Percentiles rank a stretch among this genome's conserved stretches.
Evolutionary conservation across 2,888 invertebrate genomes (phyloP).

Genomic region (Vesta saturnalis): DNA sequence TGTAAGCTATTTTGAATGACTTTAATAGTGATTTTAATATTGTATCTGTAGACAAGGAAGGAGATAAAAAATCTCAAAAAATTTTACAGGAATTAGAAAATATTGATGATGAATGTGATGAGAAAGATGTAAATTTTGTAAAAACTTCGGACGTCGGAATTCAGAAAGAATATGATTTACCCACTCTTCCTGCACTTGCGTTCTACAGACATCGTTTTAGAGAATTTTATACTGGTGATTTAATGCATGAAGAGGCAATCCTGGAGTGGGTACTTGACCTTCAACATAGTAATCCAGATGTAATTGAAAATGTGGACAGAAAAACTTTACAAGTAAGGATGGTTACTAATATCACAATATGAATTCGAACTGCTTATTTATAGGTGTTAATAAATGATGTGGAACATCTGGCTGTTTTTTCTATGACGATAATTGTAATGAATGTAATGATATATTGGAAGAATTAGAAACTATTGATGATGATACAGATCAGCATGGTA

Average conservation of each 20-base stretch:
- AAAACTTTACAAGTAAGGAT: conserved; percentile 77
- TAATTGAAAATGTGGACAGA: conserved; percentile 91
- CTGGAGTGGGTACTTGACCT: conserved; percentile 89
- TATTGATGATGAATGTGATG: conserved; percentile 93
- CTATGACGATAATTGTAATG: conserved; percentile 86
- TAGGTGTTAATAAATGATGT: conserved; percentile 86
- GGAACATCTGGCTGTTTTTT: conserved; percentile 93
- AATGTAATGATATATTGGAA: conserved; percentile 85
- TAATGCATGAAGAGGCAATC: conserved; percentile 92
- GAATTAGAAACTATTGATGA: conserved; percentile 93
- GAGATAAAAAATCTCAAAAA: conserved; percentile 88
- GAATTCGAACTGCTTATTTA: conserved; percentile 16
- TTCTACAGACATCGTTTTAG: conserved; percentile 90
- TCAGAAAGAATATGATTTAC: conserved; percentile 87
- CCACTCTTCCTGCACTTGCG: conserved; percentile 82
- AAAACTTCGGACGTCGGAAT: conserved; percentile 91
- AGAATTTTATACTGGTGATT: conserved; percentile 87
- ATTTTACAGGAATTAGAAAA: conserved; percentile 90
- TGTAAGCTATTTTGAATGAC: conserved; percentile 73
- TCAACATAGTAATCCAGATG: conserved; percentile 85
- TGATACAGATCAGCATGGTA: conserved; percentile 91
- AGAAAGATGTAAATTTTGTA: conserved; percentile 90
- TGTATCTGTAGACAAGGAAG: conserved; percentile 77
- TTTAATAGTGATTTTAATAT: background rate
- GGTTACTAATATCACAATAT: background rate